Evolutionary conservation across 2,888 invertebrate species (phyloP).

Genomic region (Toxonevra muliebris): DNA sequence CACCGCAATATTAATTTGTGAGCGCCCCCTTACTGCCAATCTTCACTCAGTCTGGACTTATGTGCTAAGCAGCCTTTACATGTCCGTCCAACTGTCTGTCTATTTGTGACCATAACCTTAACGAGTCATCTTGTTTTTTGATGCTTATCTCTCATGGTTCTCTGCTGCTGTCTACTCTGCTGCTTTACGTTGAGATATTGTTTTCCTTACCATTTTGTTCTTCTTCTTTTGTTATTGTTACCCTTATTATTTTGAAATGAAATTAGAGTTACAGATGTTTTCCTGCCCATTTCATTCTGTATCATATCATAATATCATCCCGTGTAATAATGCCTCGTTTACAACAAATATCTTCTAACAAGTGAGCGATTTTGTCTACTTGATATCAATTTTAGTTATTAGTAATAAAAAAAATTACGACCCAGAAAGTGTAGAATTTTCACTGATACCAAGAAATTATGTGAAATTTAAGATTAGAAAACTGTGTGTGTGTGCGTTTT

Average conservation of each 20-base stretch:
- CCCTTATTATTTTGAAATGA: constrained; percentile 42
- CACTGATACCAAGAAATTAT: not conserved
- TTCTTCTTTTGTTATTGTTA: constrained; percentile 6
- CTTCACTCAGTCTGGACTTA: no score
- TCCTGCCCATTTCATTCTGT: constrained; percentile 21
- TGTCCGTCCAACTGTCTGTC: no score
- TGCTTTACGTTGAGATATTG: not conserved
- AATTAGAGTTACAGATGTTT: constrained; percentile 61
- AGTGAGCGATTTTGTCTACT: no score
- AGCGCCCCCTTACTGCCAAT: no score
- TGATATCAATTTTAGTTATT: no score
- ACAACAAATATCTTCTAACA: no score
- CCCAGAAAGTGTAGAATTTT: no score
- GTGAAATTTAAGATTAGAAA: not conserved
- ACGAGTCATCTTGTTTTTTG: not conserved
- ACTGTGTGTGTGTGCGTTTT: not conserved
- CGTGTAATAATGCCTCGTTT: no score
- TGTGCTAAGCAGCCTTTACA: no score
- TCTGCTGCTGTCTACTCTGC: not conserved
- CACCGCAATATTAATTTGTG: not conserved
- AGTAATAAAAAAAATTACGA: no score
- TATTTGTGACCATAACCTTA: not conserved
- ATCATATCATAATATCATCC: no score
- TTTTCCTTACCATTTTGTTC: not conserved
- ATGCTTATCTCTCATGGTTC: not conserved